Percentiles rank a stretch among this genome's conserved stretches.
Conservation (phyloP, 2,888 invertebrate species). For the Chrysotoxum bicinctum region DNA sequence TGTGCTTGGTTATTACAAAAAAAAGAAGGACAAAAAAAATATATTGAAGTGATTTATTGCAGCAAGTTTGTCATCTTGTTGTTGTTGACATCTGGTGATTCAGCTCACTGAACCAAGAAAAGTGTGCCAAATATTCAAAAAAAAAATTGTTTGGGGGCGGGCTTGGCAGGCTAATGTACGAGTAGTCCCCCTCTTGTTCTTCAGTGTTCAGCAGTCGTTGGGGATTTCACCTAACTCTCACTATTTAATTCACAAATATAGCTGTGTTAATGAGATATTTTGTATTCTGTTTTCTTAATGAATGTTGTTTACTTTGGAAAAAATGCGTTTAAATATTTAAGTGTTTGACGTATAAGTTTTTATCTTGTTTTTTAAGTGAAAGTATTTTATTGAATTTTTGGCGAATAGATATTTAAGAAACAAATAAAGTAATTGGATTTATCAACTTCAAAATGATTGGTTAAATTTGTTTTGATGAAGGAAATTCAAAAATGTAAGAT, state of each 20-base stretch:
- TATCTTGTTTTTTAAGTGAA: background rate
- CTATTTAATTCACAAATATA: slow-evolving; percentile 20
- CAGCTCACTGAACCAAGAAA: slow-evolving; percentile 51
- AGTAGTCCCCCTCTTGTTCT: background rate
- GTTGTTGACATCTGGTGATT: slow-evolving; percentile 45
- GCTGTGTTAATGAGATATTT: slow-evolving; percentile 38
- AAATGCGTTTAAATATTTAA: slow-evolving; percentile 49
- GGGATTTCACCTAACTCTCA: slow-evolving; percentile 49
- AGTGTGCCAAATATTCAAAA: slow-evolving; percentile 53
- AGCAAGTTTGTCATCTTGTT: slow-evolving; percentile 42
- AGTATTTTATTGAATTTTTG: background rate
- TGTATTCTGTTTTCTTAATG: slow-evolving; percentile 6
- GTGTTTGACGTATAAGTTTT: slow-evolving; percentile 41
- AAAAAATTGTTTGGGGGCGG: slow-evolving; percentile 18
- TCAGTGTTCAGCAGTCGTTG: background rate
- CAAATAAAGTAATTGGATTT: background rate
- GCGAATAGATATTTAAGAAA: background rate
- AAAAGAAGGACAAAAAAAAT: background rate
- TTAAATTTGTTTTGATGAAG: too few relatives aligned
- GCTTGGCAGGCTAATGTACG: background rate
- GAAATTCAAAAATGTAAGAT: too few relatives aligned
- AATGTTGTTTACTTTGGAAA: slow-evolving; percentile 31
- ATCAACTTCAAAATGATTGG: too few relatives aligned
- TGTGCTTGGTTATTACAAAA: slow-evolving; percentile 9
- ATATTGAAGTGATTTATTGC: slow-evolving; percentile 49